phyloP scores from a whole-genome alignment of 2,797 vertebrate genomes.

The Pangasius djambal region DNA sequence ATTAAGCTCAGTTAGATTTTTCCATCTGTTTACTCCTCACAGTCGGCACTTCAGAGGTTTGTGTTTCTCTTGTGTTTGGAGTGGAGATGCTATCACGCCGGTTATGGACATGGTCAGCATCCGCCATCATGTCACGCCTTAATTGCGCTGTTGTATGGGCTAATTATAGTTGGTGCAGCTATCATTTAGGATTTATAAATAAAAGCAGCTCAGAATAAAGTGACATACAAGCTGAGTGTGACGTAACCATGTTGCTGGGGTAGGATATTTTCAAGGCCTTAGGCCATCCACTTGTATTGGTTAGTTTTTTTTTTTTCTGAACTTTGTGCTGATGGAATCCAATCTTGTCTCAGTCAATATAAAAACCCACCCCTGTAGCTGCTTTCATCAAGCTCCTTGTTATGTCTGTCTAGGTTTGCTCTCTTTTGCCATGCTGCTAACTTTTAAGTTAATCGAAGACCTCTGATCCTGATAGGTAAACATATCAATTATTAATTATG shows the following conservation, averaged over 20 bases:
- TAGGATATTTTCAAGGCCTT: background rate
- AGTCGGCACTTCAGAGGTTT: background rate
- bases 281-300: background rate
- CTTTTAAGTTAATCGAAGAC: background rate
- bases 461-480: background rate
- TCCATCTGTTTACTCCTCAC: constrained; percentile 52
- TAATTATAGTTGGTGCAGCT: background rate
- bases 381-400: background rate
- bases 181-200: background rate
- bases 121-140: background rate
- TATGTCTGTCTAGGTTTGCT: background rate
- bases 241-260: background rate
- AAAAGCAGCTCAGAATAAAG: background rate
- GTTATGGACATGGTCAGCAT: background rate
- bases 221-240: background rate
- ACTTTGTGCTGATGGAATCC: background rate
- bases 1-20: constrained; percentile 53
- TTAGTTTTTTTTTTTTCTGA: background rate
- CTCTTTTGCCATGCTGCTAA: background rate
- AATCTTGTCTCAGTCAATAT: background rate
- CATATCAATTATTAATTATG: background rate
- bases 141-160: background rate
- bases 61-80: constrained; percentile 13
- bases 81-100: constrained; percentile 13
- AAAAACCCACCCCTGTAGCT: background rate